Base-by-base conservation (phyloP, 2,113 vertebrate genomes). In the Beaufortia kweichowensis region DNA sequence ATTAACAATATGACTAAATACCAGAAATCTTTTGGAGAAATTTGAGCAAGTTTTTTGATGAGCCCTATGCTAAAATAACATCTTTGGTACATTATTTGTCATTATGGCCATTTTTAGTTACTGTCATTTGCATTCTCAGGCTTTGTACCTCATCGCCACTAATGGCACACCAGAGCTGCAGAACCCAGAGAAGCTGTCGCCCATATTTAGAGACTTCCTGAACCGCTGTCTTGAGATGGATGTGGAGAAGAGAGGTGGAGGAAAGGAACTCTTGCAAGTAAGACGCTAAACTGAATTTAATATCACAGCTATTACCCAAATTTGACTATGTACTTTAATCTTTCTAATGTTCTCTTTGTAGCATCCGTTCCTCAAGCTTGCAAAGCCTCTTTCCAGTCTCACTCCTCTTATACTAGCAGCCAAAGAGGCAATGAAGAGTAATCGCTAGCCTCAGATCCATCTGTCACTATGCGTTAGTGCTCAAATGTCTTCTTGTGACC, bases 161-260 rank as follows among this genome's bases (percentile, higher is more conserved):
- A 92, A 92, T 2, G 91, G 91, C 56, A 92, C 91, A 26, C 91
- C 91, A 8, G 91, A 92, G 89, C 89, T 92, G 21, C 91, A 92
- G 82, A 91, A 84, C 84, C 91, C 91, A 61, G 91, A 92, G 88
- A 92, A 92, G 79, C 48, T 92, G 67, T 91, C 91, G 1, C 89
- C 89, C 0, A 83, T 91, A 76, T 92, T 92, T 86, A 89, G 80
- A 67, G 87, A 87, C 69, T 92, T 92, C 84, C 84, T 92, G 80
- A 88, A 89, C 39, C 89, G 89, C 82, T 92, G 89, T 69, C 86
- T 92, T 68, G 91, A 92, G 84, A 92, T 92, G 91, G 91, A 92
- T 0, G 91, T 92, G 80, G 91, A 92, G 79, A 92, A 92, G 80
- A 84, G 91, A 85, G 91, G 91, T 21, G 87, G 89, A 0, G 88